Percentiles rank a stretch among this genome's conserved stretches.
Evolutionary conservation across 1,140 invertebrate genomes (phyloP).

Genomic region (Neuroterus valhalla): DNA sequence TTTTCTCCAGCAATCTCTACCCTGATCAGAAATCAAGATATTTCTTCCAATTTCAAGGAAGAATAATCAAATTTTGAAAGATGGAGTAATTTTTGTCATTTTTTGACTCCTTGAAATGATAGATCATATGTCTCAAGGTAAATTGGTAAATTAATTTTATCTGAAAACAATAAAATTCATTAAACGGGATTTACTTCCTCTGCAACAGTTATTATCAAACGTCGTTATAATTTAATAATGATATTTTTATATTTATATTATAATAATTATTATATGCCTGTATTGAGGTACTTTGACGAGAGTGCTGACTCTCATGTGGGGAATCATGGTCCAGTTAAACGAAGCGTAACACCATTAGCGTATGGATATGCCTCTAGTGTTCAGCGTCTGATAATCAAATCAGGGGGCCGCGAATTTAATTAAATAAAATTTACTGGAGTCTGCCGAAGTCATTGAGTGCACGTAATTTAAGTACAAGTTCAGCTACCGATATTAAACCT

Average conservation of each 20-base stretch:
- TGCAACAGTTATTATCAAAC: too few relatives aligned
- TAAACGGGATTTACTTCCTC: too few relatives aligned
- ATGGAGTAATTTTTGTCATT: too few relatives aligned
- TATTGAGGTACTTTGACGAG: background rate
- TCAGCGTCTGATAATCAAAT: constrained; percentile 1
- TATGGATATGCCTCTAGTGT: background rate
- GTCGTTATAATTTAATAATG: too few relatives aligned
- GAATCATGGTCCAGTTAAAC: constrained; percentile 18
- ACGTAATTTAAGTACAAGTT: background rate
- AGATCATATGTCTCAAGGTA: too few relatives aligned
- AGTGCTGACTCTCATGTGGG: background rate
- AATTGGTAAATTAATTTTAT: too few relatives aligned
- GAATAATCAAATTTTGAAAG: too few relatives aligned
- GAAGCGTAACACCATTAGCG: constrained; percentile 17
- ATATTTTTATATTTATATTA: background rate
- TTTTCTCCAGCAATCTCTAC: background rate
- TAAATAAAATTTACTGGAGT: constrained; percentile 14
- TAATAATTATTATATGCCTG: background rate
- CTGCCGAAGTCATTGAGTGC: constrained; percentile 18
- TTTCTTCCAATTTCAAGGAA: too few relatives aligned
- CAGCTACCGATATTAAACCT: background rate
- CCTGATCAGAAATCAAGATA: background rate
- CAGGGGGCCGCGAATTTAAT: constrained; percentile 2
- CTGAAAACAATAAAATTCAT: too few relatives aligned
- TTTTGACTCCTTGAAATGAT: too few relatives aligned